phyloP scores from a whole-genome alignment of 2,113 vertebrate species.

The Rhizomys pruinosus region DNA sequence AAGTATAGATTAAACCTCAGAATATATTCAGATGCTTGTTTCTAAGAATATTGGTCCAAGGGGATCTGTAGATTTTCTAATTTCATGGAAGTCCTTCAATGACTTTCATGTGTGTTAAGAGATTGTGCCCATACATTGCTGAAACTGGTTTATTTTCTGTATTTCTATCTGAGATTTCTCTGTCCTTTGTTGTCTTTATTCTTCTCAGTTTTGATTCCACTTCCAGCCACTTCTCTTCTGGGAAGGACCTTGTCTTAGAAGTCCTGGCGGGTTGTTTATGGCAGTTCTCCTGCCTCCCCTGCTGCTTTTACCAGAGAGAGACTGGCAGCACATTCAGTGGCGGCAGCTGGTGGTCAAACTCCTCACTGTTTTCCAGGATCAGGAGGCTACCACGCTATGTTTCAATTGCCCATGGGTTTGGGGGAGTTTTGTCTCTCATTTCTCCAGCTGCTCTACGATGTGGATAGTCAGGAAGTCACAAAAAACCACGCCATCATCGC shows the following conservation, averaged over 20 bases:
- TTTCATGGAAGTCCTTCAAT: not conserved
- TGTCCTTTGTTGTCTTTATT: not conserved
- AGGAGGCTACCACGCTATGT: not conserved
- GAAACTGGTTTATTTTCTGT: not conserved
- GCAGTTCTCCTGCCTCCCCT: not conserved
- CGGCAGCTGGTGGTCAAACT: too few relatives aligned
- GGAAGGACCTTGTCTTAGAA: not conserved
- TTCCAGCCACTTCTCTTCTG: not conserved
- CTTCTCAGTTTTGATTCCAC: not conserved
- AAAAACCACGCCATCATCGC: not conserved
- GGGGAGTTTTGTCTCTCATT: not conserved
- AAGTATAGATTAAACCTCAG: not conserved
- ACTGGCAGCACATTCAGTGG: not conserved
- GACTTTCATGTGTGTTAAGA: slow-evolving; percentile 11
- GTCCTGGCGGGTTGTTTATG: not conserved
- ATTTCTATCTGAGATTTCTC: not conserved
- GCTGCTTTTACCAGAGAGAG: not conserved
- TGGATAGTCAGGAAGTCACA: not conserved
- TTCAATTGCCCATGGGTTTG: not conserved
- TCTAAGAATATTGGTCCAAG: not conserved
- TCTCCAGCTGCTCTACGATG: not conserved
- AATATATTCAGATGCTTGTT: not conserved
- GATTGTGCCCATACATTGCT: not conserved
- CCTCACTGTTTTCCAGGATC: not conserved
- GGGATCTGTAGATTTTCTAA: not conserved